These are phyloP conservation scores for Phalacrocorax brasilianus DNA, from an alignment of 2,113 vertebrate species.

Conservation along the genomic window DNA sequence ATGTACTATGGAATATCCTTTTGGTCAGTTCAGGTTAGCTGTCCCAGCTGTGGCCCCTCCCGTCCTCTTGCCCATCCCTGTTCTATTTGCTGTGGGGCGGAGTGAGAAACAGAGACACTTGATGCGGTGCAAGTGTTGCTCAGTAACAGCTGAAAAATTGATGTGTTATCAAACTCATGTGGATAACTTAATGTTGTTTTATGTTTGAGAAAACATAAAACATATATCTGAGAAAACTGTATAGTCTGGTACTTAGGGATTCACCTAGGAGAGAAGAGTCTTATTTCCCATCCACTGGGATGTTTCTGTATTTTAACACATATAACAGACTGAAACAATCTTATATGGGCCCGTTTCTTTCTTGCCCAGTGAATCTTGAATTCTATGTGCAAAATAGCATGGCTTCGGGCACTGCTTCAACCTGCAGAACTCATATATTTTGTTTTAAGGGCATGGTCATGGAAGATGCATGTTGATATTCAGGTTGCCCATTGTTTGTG, in stretches of 20 bases:
- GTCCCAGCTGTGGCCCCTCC: neutral
- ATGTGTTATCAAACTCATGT: neutral
- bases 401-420: neutral
- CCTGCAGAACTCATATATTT: neutral
- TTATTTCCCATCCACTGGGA: neutral
- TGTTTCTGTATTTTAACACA: neutral
- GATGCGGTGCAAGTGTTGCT: neutral
- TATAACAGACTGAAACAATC: neutral
- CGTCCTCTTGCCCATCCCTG: neutral
- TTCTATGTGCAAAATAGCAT: neutral
- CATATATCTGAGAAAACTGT: neutral
- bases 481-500: neutral
- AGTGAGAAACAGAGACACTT: neutral
- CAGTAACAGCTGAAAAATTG: neutral
- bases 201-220: neutral
- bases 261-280: neutral
- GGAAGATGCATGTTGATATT: neutral
- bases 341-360: neutral
- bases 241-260: neutral
- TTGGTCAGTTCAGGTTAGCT: neutral
- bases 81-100: neutral
- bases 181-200: neutral
- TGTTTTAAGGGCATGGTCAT: neutral
- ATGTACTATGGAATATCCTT: neutral
- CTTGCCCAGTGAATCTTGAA: neutral